These are phyloP conservation scores for Psettodes erumei DNA, from an alignment of 2,113 vertebrate species.

Conservation along the genomic window DNA sequence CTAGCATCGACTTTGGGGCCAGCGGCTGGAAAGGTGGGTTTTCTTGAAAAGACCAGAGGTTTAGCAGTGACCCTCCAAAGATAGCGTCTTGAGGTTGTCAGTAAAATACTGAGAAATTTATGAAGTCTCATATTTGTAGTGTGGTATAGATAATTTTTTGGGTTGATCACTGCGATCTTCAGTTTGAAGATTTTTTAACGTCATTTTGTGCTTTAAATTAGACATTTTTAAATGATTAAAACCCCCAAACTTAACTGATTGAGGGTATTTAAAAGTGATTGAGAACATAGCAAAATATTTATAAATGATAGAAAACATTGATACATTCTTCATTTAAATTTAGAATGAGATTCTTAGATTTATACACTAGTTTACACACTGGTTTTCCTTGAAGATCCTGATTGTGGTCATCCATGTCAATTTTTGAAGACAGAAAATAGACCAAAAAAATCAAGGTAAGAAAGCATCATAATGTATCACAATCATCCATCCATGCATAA, in stretches of 20 bases:
- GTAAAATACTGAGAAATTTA: constrained; percentile 42
- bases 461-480: constrained; percentile 43
- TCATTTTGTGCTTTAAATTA: constrained; percentile 4
- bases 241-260: no score
- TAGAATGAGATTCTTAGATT: constrained; percentile 5
- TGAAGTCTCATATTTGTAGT: constrained; percentile 17
- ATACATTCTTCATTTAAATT: neutral
- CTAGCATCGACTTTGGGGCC: constrained; percentile 32
- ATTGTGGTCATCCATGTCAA: neutral
- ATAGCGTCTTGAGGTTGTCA: constrained; percentile 27
- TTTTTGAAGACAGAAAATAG: constrained; percentile 6
- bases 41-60: constrained; percentile 34
- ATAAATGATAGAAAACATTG: neutral
- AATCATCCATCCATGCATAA: constrained; percentile 60
- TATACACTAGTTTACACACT: no score
- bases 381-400: constrained; percentile 8
- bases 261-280: no score
- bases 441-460: constrained; percentile 64
- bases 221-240: no score
- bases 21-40: constrained; percentile 58
- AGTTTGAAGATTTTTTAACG: constrained; percentile 9
- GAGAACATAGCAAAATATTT: no score
- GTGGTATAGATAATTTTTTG: constrained; percentile 6
- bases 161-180: constrained; percentile 14
- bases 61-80: constrained; percentile 31